A percentile compares a stretch with the other conserved stretches of the same genome.
Evolutionary conservation across 2,797 vertebrate genomes (phyloP).

Genomic region (Thaleichthys pacificus): DNA sequence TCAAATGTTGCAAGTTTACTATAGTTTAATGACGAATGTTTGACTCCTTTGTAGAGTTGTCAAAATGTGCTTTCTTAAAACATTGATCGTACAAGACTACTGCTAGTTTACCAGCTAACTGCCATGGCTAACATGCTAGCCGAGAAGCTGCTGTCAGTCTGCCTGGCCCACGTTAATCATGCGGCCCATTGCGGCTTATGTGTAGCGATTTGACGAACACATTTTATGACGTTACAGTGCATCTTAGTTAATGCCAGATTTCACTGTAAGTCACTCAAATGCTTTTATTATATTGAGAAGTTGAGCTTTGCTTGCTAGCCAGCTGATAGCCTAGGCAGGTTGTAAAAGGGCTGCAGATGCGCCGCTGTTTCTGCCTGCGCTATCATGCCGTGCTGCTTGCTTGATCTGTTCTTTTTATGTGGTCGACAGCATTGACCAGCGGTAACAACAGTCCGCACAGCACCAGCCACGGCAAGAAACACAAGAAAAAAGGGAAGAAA

Average conservation of each 20-base stretch:
- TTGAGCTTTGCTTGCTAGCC: not conserved
- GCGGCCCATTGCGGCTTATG: not conserved
- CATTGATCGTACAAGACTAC: not conserved
- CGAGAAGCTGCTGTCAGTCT: not conserved
- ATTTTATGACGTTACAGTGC: not conserved
- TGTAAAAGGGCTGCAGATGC: not conserved
- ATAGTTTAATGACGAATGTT: not conserved
- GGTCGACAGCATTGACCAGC: constrained; percentile 54
- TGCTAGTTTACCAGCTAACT: not conserved
- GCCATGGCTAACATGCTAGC: not conserved
- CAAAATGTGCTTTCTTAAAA: too few relatives aligned
- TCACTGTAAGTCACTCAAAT: not conserved
- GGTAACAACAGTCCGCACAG: constrained; percentile 50
- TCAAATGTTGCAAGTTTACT: not conserved
- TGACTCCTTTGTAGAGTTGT: too few relatives aligned
- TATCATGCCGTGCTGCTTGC: not conserved
- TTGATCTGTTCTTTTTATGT: constrained; percentile 1
- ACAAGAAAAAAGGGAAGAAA: constrained; percentile 70
- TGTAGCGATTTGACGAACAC: not conserved
- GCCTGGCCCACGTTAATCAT: not conserved
- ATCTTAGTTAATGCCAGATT: not conserved
- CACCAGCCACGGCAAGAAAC: constrained; percentile 60
- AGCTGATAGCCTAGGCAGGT: not conserved
- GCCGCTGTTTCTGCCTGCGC: not conserved
- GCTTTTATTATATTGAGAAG: not conserved